Evolutionary conservation across 2,797 vertebrate genomes (phyloP).

Genomic region (Graptemys geographica): DNA sequence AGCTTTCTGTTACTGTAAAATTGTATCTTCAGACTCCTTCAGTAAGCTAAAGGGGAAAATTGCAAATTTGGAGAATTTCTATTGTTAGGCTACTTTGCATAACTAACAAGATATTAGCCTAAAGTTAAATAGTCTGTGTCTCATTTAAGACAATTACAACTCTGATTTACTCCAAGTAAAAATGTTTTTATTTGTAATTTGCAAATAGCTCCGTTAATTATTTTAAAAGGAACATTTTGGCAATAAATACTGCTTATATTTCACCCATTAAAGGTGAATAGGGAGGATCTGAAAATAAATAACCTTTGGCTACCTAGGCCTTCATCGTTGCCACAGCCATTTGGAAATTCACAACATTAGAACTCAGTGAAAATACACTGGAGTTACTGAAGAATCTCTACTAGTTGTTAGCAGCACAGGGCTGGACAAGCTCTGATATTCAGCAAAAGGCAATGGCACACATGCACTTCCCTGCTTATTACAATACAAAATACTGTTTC

Average conservation of each 20-base stretch:
- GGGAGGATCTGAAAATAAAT: background rate
- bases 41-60: background rate
- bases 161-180: background rate
- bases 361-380: background rate
- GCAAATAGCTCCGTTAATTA: background rate
- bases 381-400: background rate
- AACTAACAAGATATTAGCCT: background rate
- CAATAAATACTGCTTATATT: background rate
- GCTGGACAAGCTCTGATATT: background rate
- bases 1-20: background rate
- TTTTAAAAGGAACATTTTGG: background rate
- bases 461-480: background rate
- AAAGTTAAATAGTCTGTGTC: background rate
- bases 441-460: fast-evolving
- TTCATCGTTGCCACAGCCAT: background rate
- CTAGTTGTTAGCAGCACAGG: fast-evolving
- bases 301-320: fast-evolving
- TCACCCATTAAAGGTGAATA: background rate
- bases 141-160: background rate
- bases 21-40: background rate
- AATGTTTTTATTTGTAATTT: background rate
- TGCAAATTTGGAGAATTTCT: background rate
- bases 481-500: background rate
- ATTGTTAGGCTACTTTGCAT: background rate
- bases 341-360: fast-evolving